Percentiles rank a stretch among this genome's conserved stretches.
Conservation (phyloP, 2,888 invertebrate genomes). For the Eupithecia inturbata region DNA sequence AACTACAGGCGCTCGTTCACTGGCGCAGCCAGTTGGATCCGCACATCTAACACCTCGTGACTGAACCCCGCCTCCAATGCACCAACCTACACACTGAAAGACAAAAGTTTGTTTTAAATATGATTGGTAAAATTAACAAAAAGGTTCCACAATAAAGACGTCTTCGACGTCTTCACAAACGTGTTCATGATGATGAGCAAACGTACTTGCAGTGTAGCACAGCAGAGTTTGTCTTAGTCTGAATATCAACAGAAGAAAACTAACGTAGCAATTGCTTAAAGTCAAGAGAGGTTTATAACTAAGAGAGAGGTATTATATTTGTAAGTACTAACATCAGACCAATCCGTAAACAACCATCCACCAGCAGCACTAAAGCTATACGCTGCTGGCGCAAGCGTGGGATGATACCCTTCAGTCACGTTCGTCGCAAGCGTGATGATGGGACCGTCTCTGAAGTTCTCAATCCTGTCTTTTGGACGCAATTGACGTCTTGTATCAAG, state of each 20-base stretch:
- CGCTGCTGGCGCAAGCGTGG: slow-evolving; percentile 60
- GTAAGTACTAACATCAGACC: slow-evolving; percentile 78
- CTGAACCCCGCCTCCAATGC: slow-evolving; percentile 89
- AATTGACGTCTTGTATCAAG: slow-evolving; percentile 74
- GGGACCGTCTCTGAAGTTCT: slow-evolving; percentile 74
- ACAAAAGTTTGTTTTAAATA: not conserved
- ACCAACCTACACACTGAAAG: slow-evolving; percentile 88
- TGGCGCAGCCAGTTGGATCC: slow-evolving; percentile 86
- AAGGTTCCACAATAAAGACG: not conserved
- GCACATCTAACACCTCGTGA: slow-evolving; percentile 89
- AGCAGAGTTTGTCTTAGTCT: not conserved
- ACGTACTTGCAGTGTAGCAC: not conserved
- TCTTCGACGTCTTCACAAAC: not conserved
- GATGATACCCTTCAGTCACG: slow-evolving; percentile 61
- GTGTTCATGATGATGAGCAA: not conserved
- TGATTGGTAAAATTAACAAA: not conserved
- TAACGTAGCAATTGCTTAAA: not conserved
- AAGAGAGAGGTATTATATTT: not conserved
- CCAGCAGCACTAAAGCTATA: slow-evolving; percentile 71
- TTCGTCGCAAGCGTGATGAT: slow-evolving; percentile 69
- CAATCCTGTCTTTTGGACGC: slow-evolving; percentile 68
- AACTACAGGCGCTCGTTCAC: slow-evolving; percentile 84
- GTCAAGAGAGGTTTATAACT: not conserved
- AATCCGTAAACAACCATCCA: slow-evolving; percentile 85
- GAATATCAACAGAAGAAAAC: not conserved